Evolutionary conservation across 2,113 vertebrate genomes (phyloP).

Genomic region (Pelvicachromis taeniatus): DNA sequence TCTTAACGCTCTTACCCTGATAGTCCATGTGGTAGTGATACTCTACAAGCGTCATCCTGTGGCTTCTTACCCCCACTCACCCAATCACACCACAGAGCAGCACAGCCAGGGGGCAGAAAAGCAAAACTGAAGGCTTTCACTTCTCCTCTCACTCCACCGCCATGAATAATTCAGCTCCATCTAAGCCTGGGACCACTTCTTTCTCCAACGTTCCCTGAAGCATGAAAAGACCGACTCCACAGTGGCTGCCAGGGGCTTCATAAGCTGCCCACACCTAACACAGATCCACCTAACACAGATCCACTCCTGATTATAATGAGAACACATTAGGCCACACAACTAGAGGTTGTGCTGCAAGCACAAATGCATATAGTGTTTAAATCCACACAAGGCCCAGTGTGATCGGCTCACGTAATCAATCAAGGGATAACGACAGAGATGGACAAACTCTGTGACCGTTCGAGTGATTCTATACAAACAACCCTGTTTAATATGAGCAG

Average conservation of each 20-base stretch:
- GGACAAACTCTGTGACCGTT: neutral
- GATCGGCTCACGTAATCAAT: neutral
- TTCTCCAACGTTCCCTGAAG: conserved; percentile 29
- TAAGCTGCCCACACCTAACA: conserved; percentile 37
- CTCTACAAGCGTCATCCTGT: neutral
- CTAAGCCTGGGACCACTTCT: conserved; percentile 32
- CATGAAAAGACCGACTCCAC: conserved; percentile 37
- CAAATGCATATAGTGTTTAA: neutral
- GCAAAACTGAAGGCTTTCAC: conserved; percentile 48
- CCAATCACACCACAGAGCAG: conserved; percentile 1
- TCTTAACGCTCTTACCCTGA: no score
- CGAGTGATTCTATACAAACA: neutral
- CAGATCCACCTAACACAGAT: conserved; percentile 40
- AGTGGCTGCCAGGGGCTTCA: conserved; percentile 19
- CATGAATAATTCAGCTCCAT: conserved; percentile 57
- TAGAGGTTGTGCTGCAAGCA: neutral
- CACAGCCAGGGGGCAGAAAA: conserved; percentile 22
- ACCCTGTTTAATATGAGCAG: neutral
- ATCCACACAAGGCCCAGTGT: neutral
- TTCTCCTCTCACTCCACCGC: conserved; percentile 28
- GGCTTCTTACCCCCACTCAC: conserved; percentile 22
- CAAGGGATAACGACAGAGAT: neutral
- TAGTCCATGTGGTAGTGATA: neutral
- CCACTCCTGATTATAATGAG: conserved; percentile 28
- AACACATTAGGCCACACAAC: conserved; percentile 39